Conservation (phyloP, 2,888 invertebrate genomes). For the Monopis laevigella region DNA sequence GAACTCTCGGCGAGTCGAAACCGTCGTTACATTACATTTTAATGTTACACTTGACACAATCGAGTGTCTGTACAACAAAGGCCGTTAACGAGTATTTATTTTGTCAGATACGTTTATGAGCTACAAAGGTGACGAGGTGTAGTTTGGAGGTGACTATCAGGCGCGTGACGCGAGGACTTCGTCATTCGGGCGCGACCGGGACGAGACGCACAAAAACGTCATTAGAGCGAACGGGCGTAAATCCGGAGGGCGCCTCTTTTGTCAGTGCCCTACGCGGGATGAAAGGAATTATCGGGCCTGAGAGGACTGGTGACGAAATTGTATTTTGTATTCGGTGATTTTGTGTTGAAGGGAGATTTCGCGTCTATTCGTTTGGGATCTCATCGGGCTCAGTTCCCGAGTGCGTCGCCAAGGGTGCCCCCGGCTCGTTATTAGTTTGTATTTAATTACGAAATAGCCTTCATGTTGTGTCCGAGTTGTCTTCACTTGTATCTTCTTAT, state of each 20-base stretch:
- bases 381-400: background rate
- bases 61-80: no score
- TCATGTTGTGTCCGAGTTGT: constrained; percentile 7
- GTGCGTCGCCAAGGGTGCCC: background rate
- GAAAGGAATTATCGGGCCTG: constrained; percentile 31
- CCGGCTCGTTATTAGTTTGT: constrained; percentile 12
- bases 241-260: constrained; percentile 28
- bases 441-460: constrained; percentile 10
- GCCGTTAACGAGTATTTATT: no score
- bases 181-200: constrained; percentile 2
- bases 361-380: constrained; percentile 4
- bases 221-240: constrained; percentile 29
- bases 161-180: background rate
- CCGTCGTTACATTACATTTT: constrained; percentile 5
- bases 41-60: constrained; percentile 6
- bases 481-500: background rate
- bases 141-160: background rate
- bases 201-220: constrained; percentile 33
- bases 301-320: constrained; percentile 17
- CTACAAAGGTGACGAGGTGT: constrained; percentile 7
- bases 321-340: constrained; percentile 17
- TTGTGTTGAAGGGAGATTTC: constrained; percentile 14
- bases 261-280: constrained; percentile 23
- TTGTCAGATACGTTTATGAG: no score
- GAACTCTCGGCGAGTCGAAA: constrained; percentile 1